Base-by-base conservation (phyloP, 2,888 invertebrate genomes). In the Latheticus oryzae region DNA sequence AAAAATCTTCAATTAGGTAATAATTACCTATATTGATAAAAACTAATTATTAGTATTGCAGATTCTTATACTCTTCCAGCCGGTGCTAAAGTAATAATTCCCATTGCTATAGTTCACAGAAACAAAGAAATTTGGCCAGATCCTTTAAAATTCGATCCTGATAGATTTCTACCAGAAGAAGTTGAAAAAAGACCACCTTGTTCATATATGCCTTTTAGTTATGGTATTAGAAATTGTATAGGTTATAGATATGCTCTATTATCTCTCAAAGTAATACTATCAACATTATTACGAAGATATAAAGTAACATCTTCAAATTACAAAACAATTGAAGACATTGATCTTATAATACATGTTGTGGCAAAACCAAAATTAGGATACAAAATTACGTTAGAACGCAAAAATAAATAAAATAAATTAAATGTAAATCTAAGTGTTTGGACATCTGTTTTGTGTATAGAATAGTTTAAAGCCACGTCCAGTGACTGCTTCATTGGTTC, bases 391-490 rank as follows among this genome's bases (percentile, higher is more conserved):
- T 28, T 28, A 2, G 28, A 28, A 5, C 5, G 12, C 8, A 7
- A 11, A 7, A 24, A 40, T 40, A 23, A 43, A 28, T 16, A 28
- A 13, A 1, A 32, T 1, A 32, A 12, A 12, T 32, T 32, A 2
- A 2, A 2, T 8, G 3, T 11, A 12, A 1, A 32, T 12, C 11
- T 12, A 8, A 13, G 7, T 32, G 11, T 11, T 42, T 5, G 53
- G 63, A 73, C 91, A 91, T 40, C 80, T 76, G 73, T 88, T 87
- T 76, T 90, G 90, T 68, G 83, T 82, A 75, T 88, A 91, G 67
- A 82, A 79, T 42, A 91, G 72, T 69, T 83, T 85, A 75, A 90
- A 91, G 1, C 91, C 90, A 61, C 85, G 79, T 23, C 89, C 90
- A 26, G 85, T 85, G 60, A 84, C 83, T 24, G 82, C 81, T 52